Base-by-base conservation (phyloP, 2,888 invertebrate species). In the Sesia bembeciformis region DNA sequence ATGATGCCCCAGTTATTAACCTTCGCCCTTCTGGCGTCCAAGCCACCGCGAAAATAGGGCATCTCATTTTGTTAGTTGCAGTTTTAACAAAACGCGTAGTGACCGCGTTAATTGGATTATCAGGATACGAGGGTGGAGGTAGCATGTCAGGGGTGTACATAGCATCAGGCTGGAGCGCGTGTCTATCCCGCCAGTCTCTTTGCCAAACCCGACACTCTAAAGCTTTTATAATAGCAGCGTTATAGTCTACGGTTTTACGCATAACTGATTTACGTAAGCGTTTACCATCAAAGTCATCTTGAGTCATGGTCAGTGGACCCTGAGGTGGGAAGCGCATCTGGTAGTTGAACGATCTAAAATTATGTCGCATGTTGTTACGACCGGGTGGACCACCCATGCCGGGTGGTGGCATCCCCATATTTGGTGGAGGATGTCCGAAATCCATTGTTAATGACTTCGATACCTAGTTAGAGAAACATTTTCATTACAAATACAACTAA, bases 21-120 rank as follows among this genome's bases (percentile, higher is more conserved):
- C 99, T 93, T 62, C 99, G 93, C 7, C 99, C 99, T 87, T 99
- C 99, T 0, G 99, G 99, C 4, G 99, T 99, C 99, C 99, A 99
- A 7, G 98, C 97, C 77, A 99, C 94, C 69, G 98, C 97, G 81
- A 99, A 99, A 70, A 99, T 98, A 0, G 99, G 99, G 89, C 99
- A 99, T 65, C 98, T 93, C 95, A 99, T 98, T 91, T 99, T 99
- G 85, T 99, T 99, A 55, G 98, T 99, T 5, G 99, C 99, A n/a
- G 98, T 98, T 84, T 99, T 96, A 4, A 99, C 98, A 84, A 98
- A 99, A 72, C 98, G 88, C 50, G 96, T 96, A 4, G 97, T 97
- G 7, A 97, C 97, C 63, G 98, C 96, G 90, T 99, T 99, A 65
- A 97, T 97, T 3, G 99, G 97, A 84, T 97, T 97, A 76, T 99